Base-by-base conservation (phyloP, 2,113 vertebrate species). In the Lagopus muta region DNA sequence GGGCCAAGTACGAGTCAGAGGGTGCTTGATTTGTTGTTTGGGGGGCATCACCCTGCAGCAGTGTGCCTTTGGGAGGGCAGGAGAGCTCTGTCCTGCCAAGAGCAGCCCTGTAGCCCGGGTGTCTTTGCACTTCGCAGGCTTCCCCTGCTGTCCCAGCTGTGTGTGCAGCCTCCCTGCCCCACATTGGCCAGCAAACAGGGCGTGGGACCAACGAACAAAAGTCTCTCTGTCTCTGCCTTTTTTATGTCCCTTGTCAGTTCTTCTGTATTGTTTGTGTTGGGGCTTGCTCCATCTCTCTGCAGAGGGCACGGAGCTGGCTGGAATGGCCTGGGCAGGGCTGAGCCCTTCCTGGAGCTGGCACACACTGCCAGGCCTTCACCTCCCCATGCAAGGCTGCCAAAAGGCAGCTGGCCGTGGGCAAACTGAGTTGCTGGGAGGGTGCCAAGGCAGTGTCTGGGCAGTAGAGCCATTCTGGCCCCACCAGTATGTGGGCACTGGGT, bases 71-170 rank as follows among this genome's bases (percentile, higher is more conserved):
- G 43, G 83, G 15, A 1, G 1, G 21, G 25, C 70, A 86, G 57
- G 45, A 86, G 69, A 47, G 70, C 55, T 81, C 71, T 86, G 16
- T 32, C 34, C 16, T 22, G 16, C 62, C 47, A 66, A 45, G 32
- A 50, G 19, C 57, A 75, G 38, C 81, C 25, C 57, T 72, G 43
- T 65, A 69, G 52, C 50, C 48, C 52, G 43, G 38, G 27, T 54
- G 0, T 10, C 16, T 34, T 20, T n/a, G 67, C 27, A 27, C 50
- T 52, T 40, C 2, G 3, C 27, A 42, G n/a, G 50, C 47, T 19
- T 76, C 47, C 21, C 0, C 17, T 70, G 0, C 50, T 1, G 1
- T 61, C 22, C 50, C 8, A 34, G n/a, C 62, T 0, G 6, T 11
- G 6, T 40, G 25, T 69, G 79, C 71, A 74, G 61, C 70, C 47